Evolutionary conservation across 2,888 invertebrate species (phyloP), one percentile per base, ranked within the genome.

Genomic region (Crematogaster levior): DNA sequence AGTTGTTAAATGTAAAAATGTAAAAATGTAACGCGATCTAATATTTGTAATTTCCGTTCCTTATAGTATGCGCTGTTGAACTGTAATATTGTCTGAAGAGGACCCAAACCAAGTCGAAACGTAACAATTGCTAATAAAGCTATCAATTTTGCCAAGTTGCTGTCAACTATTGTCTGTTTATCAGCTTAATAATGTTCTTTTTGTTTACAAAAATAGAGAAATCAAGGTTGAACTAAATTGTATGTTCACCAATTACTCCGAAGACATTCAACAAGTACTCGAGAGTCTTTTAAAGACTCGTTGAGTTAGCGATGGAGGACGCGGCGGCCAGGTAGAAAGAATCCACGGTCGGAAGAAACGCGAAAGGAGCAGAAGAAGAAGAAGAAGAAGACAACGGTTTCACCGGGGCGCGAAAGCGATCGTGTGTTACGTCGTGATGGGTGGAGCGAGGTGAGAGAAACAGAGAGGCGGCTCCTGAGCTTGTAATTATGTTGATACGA

Each of bases 401-500:
- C 77, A 85, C 83, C 85, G 87, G 88, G 84, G 89, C 89, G 91
- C 90, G 90, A 90, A 90, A 87, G 87, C 86, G 89, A 90, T 90
- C 90, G 92, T 92, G 93, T 92, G 93, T 92, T 92, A 92, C 93
- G 93, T 93, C 92, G 93, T 92, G 93, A 93, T 93, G 94, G 94
- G 94, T 93, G 94, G 94, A 94, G 93, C 93, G 92, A 93, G 93
- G 93, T 93, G 94, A 93, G 93, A 94, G 93, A 94, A 93, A 94
- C 93, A 91, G 93, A 94, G 93, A 93, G 94, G 94, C 94, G 94
- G 94, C 94, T 94, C 93, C 94, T 92, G 93, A 94, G 94, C 94
- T 94, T 94, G 94, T 94, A 94, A 94, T 94, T 94, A 94, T 94
- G 94, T 94, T 94, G 94, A 94, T 94, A 94, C 94, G 94, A 94